Conservation (phyloP, 2,113 vertebrate genomes). For the Mola mola region DNA sequence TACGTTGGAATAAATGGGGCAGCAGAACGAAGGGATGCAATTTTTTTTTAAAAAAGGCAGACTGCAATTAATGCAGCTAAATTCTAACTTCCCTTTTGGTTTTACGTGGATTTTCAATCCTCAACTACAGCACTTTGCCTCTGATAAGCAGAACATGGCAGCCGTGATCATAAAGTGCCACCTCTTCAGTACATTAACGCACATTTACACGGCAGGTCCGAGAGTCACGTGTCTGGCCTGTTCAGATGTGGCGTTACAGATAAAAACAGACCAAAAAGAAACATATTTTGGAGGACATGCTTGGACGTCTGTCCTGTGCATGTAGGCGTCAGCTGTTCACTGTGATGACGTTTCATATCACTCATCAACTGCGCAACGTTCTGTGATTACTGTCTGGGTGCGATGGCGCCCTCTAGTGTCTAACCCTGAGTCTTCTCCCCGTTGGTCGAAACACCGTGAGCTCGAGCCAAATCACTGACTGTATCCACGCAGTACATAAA, state of each 20-base stretch:
- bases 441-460: too few species aligned
- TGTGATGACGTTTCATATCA: slow-evolving; percentile 9
- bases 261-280: slow-evolving; percentile 25
- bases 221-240: slow-evolving; percentile 2
- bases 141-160: slow-evolving; percentile 19
- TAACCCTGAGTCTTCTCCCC: too few species aligned
- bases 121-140: slow-evolving; percentile 41
- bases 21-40: slow-evolving; percentile 4
- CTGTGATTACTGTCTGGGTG: slow-evolving; percentile 18
- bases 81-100: slow-evolving; percentile 5
- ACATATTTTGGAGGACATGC: slow-evolving; percentile 4
- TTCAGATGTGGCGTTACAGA: slow-evolving; percentile 6
- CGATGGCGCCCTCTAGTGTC: slow-evolving; percentile 46
- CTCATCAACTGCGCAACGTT: not conserved
- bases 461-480: too few species aligned
- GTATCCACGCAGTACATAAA: too few species aligned
- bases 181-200: slow-evolving; percentile 2
- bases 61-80: slow-evolving; percentile 23
- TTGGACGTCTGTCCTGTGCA: slow-evolving; percentile 16
- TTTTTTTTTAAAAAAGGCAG: slow-evolving; percentile 27
- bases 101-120: slow-evolving; percentile 22
- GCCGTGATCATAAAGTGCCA: not conserved
- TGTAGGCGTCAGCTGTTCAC: slow-evolving; percentile 9
- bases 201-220: slow-evolving; percentile 33
- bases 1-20: slow-evolving; percentile 11